phyloP scores from a whole-genome alignment of 2,113 vertebrate species.

The human region GRCh38 chr15:50275501-50276000 shows the following conservation, averaged over 20 bases:
- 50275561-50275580: neutral
- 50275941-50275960: neutral
- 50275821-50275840: neutral
- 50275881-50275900: neutral
- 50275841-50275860: neutral
- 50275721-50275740: neutral
- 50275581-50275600: neutral
- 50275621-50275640: neutral
- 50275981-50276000: neutral
- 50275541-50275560: neutral
- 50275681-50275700: neutral
- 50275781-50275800: neutral
- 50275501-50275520: neutral
- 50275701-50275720: neutral
- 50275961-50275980: neutral
- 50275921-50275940: neutral
- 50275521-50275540: neutral
- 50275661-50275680: neutral
- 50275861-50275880: slow-evolving; percentile 5
- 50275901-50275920: neutral
- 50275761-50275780: neutral
- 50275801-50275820: neutral
- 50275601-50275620: neutral
- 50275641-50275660: neutral
- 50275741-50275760: neutral